These are phyloP conservation scores for Panthera uncia DNA, from an alignment of 2,113 vertebrate species.

Conservation along the genomic window DNA sequence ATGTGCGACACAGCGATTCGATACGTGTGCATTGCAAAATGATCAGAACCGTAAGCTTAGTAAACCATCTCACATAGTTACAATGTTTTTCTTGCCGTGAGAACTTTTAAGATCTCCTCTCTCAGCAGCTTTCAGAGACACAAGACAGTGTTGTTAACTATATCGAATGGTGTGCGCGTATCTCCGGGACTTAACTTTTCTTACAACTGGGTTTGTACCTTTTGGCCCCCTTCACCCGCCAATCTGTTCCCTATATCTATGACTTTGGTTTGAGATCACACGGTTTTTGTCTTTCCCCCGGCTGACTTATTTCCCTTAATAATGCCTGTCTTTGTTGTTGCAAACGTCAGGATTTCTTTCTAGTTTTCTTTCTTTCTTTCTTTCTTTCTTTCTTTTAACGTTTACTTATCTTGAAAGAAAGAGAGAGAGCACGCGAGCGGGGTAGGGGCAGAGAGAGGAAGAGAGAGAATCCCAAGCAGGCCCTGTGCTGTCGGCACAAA, in stretches of 20 bases:
- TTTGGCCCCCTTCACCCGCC: background rate
- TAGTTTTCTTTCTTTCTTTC: background rate
- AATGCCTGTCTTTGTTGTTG: no score
- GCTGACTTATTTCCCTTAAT: background rate
- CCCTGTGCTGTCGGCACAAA: no score
- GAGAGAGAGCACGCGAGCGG: no score
- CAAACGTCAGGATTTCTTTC: background rate
- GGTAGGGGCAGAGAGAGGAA: no score
- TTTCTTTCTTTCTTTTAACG: no score
- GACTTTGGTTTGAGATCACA: background rate
- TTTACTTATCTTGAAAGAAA: no score
- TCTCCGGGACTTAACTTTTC: background rate
- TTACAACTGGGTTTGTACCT: background rate
- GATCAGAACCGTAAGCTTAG: accelerated
- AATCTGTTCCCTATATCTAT: background rate
- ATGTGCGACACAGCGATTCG: accelerated
- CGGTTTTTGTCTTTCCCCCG: background rate
- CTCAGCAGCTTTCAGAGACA: background rate
- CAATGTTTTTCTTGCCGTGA: background rate
- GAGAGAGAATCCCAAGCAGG: no score
- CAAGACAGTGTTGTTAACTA: accelerated
- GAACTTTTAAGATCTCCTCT: background rate
- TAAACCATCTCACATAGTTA: no score
- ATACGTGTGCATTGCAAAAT: background rate
- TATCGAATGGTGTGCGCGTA: accelerated